These are phyloP conservation scores for Parthenolecanium corni DNA, from an alignment of 2,888 invertebrate genomes.

Conservation along the genomic window DNA sequence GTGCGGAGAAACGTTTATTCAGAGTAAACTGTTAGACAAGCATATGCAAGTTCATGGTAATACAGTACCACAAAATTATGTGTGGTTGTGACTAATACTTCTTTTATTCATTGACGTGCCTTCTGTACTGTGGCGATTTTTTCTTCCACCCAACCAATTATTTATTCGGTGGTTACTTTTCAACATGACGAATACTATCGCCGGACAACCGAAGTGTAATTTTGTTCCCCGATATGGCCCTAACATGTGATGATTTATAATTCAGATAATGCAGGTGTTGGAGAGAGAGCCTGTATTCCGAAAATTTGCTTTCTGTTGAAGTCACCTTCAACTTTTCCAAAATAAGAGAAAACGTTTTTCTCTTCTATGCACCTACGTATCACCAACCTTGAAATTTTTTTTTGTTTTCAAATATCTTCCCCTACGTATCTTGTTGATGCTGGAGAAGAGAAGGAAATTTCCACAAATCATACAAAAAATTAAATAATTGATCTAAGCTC, in stretches of 20 bases:
- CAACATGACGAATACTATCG: no score
- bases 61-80: conserved; percentile 33
- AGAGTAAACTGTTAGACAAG: conserved; percentile 34
- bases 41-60: conserved; percentile 35
- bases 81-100: conserved; percentile 33
- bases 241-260: background rate
- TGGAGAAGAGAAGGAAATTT: no score
- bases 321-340: no score
- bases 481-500: no score
- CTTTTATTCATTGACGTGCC: background rate
- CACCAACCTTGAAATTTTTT: no score
- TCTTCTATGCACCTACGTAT: no score
- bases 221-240: conserved; percentile 1
- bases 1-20: conserved; percentile 34
- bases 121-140: conserved; percentile 38
- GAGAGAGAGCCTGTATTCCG: background rate
- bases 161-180: no score
- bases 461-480: no score
- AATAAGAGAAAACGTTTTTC: no score
- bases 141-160: conserved; percentile 35
- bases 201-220: conserved; percentile 1
- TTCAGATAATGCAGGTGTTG: no score
- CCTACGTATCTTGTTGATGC: no score
- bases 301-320: background rate
- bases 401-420: no score